Conservation (phyloP, 1,140 invertebrate species). For the Zaprionus vittiger region DNA sequence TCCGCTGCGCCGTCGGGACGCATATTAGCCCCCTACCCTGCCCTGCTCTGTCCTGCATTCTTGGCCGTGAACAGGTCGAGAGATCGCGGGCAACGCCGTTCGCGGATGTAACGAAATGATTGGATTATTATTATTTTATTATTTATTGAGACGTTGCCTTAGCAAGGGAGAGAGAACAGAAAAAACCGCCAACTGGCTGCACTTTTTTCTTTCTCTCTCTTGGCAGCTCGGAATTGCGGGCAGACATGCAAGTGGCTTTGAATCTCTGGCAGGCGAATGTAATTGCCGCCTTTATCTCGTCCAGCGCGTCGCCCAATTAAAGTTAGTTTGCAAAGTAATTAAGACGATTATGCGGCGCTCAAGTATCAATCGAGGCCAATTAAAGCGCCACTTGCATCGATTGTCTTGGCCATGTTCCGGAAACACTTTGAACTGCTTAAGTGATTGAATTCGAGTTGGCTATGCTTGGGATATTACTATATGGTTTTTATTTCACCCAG, state of each 20-base stretch:
- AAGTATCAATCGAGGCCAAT: slow-evolving; percentile 80
- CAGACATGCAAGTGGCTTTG: slow-evolving; percentile 70
- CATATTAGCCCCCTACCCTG: slow-evolving; percentile 54
- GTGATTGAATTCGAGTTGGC: neutral
- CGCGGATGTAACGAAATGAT: slow-evolving; percentile 80
- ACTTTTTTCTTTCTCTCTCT: slow-evolving; percentile 19
- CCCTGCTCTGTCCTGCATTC: no score
- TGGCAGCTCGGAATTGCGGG: slow-evolving; percentile 49
- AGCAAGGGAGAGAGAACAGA: neutral
- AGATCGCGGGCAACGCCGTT: slow-evolving; percentile 41
- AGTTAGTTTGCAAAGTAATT: slow-evolving; percentile 82
- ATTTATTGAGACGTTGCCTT: slow-evolving; percentile 68
- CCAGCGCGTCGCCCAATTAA: slow-evolving; percentile 68
- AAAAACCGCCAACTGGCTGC: slow-evolving; percentile 9
- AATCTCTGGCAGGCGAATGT: slow-evolving; percentile 48
- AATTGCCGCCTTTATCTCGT: slow-evolving; percentile 77
- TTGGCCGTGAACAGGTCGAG: slow-evolving; percentile 1
- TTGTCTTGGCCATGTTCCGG: slow-evolving; percentile 45
- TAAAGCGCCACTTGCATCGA: slow-evolving; percentile 64
- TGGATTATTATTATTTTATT: slow-evolving; percentile 81
- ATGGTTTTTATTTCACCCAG: neutral
- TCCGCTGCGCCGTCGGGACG: slow-evolving; percentile 64
- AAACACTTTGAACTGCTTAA: neutral
- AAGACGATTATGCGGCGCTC: slow-evolving; percentile 80
- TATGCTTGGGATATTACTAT: neutral